Conservation (phyloP, 2,888 invertebrate genomes). For the Eulithis testata region DNA sequence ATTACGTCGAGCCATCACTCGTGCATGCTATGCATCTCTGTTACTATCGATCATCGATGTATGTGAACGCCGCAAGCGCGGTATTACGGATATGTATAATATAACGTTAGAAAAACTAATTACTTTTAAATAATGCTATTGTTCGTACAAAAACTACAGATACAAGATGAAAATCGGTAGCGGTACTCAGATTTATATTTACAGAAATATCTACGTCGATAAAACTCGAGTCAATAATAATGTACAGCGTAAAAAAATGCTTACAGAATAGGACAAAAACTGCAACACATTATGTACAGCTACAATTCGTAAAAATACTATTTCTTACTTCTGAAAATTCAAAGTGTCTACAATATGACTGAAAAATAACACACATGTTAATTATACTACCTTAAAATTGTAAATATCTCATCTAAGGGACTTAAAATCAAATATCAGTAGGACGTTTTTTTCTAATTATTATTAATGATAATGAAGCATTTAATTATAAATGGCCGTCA, state of each 20-base stretch:
- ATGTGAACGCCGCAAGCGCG: constrained; percentile 15
- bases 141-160: constrained; percentile 15
- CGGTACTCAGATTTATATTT: constrained; percentile 34
- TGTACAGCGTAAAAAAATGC: constrained; percentile 25
- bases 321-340: constrained; percentile 31
- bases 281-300: constrained; percentile 40
- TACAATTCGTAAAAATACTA: constrained; percentile 27
- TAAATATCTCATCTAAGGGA: not conserved
- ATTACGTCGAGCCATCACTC: constrained; percentile 12
- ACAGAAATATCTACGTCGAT: constrained; percentile 36
- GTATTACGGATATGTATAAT: constrained; percentile 7
- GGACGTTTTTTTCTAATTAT: too few species aligned
- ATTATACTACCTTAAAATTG: constrained; percentile 19
- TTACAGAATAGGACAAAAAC: constrained; percentile 19
- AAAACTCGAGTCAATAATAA: constrained; percentile 21
- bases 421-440: too few species aligned
- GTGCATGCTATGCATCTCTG: constrained; percentile 9
- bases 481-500: too few species aligned
- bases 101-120: constrained; percentile 22
- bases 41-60: not conserved
- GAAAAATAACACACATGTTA: constrained; percentile 33
- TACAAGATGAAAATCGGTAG: constrained; percentile 22
- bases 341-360: constrained; percentile 36
- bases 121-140: constrained; percentile 14
- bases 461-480: too few species aligned